Conservation (phyloP, 2,113 vertebrate species). For the Orthonyx spaldingii region DNA sequence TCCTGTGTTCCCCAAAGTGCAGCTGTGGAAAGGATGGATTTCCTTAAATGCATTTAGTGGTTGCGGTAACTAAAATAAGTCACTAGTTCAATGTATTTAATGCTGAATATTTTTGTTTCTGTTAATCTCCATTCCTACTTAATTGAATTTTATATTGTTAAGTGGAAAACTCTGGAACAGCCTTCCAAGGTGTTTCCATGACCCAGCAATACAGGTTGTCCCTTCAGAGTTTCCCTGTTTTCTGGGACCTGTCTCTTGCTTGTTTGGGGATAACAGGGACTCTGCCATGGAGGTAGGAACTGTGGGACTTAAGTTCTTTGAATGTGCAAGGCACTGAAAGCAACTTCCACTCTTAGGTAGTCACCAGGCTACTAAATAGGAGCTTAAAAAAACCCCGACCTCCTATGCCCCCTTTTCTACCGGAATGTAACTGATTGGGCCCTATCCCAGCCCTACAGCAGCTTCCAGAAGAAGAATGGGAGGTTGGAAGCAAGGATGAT, state of each 20-base stretch:
- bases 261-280: rapidly evolving
- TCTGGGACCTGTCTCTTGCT: no score
- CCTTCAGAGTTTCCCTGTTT: background rate
- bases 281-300: background rate
- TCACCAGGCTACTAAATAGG: background rate
- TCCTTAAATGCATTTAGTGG: background rate
- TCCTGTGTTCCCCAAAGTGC: background rate
- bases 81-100: background rate
- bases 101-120: background rate
- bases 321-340: background rate
- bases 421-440: background rate
- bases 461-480: background rate
- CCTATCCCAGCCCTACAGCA: background rate
- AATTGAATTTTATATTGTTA: background rate
- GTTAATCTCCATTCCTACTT: background rate
- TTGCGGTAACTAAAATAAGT: background rate
- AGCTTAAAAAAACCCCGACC: rapidly evolving
- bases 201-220: background rate
- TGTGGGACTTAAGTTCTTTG: background rate
- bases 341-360: background rate
- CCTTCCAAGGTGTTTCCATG: background rate
- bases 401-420: rapidly evolving
- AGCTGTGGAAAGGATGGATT: background rate
- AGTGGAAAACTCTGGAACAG: background rate
- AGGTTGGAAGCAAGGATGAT: background rate